A percentile compares a stretch with the other conserved stretches of the same genome.
Evolutionary conservation across 2,113 vertebrate genomes (phyloP).

Genomic region (Chiloscyllium plagiosum): DNA sequence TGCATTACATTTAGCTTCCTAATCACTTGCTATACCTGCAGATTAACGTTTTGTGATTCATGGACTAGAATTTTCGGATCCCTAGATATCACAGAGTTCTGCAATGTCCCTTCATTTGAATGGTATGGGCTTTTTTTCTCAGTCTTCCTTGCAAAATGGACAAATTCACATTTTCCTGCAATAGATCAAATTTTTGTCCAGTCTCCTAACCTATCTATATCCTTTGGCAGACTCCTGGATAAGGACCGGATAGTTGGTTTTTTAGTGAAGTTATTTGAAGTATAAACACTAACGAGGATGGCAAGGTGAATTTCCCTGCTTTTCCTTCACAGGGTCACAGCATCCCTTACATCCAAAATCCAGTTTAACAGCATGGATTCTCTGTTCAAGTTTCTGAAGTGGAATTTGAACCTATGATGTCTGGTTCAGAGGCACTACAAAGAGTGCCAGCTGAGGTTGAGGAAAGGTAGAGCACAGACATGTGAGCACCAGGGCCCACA

Average conservation of each 20-base stretch:
- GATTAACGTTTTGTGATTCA: no score
- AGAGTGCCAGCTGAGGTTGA: not conserved
- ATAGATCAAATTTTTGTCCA: no score
- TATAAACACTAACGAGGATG: not conserved
- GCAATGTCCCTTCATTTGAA: no score
- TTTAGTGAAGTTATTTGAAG: not conserved
- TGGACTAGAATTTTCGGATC: no score
- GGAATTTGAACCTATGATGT: not conserved
- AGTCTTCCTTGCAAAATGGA: no score
- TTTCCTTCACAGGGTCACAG: not conserved
- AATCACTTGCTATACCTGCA: no score
- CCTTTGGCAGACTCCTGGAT: not conserved
- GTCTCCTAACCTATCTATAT: no score
- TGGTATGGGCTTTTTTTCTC: no score
- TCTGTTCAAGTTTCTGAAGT: not conserved
- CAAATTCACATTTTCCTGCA: no score
- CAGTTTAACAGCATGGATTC: not conserved
- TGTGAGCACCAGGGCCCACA: not conserved
- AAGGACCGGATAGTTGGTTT: not conserved
- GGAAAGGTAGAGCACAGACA: not conserved
- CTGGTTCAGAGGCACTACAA: not conserved
- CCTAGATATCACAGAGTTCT: no score
- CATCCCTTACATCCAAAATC: not conserved
- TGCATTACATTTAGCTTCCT: no score
- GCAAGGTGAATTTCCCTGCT: not conserved